Percentiles rank a stretch among this genome's conserved stretches.
phyloP scores from a whole-genome alignment of 2,888 invertebrate genomes.

The Tupiocoris notatus region DNA sequence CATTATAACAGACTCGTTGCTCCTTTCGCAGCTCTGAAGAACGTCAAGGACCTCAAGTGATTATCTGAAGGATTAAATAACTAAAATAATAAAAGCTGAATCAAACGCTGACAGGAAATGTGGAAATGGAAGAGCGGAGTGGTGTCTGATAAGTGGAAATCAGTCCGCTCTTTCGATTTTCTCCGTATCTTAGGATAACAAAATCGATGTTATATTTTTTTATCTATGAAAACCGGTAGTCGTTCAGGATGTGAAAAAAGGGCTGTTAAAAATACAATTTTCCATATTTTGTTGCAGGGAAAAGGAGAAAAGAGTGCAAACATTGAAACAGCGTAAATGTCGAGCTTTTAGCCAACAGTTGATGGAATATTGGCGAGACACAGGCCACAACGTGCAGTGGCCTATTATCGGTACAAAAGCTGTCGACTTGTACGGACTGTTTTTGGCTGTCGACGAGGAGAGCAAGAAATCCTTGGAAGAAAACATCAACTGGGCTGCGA shows the following conservation, averaged over 20 bases:
- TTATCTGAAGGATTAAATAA: too few species aligned
- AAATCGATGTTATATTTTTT: too few species aligned
- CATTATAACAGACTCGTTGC: background rate
- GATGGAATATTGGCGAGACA: conserved; percentile 96
- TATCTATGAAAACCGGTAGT: too few species aligned
- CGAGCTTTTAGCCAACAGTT: conserved; percentile 80
- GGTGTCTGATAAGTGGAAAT: too few species aligned
- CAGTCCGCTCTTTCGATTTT: too few species aligned
- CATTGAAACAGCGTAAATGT: background rate
- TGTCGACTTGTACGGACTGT: conserved; percentile 84
- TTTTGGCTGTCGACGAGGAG: conserved; percentile 78
- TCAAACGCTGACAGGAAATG: background rate
- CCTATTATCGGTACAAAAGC: conserved; percentile 92
- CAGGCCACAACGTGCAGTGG: conserved; percentile 85
- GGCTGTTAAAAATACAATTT: too few species aligned
- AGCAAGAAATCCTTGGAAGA: conserved; percentile 89
- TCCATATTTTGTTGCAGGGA: too few species aligned
- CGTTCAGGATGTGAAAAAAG: too few species aligned
- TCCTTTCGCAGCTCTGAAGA: background rate
- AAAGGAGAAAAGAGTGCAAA: too few species aligned
- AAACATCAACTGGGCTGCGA: conserved; percentile 56
- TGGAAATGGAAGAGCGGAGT: too few species aligned
- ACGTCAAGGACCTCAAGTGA: too few species aligned
- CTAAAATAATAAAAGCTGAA: background rate
- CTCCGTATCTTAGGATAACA: too few species aligned